phyloP scores from a whole-genome alignment of 2,888 invertebrate genomes.

The Erpobdella octoculata region DNA sequence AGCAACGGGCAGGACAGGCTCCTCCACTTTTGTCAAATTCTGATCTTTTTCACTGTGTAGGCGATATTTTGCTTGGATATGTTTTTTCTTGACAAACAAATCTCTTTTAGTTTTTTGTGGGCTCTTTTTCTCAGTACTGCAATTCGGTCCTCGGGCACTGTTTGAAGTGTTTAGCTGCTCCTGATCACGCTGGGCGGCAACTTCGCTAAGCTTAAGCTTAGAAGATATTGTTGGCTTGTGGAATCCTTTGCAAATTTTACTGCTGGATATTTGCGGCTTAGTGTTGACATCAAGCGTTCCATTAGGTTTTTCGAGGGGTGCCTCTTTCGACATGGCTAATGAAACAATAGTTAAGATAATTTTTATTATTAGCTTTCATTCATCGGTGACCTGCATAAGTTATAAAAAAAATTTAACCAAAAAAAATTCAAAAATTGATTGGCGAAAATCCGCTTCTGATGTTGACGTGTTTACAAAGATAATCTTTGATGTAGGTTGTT shows the following conservation, averaged over 20 bases:
- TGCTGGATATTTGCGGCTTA: too few species aligned
- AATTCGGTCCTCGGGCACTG: background rate
- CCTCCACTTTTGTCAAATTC: background rate
- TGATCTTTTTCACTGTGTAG: background rate
- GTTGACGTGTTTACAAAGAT: too few species aligned
- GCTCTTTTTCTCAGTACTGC: background rate
- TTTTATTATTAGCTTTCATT: too few species aligned
- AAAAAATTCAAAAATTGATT: too few species aligned
- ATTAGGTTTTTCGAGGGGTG: too few species aligned
- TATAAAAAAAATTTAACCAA: too few species aligned
- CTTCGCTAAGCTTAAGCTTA: background rate
- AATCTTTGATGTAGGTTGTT: too few species aligned
- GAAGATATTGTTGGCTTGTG: background rate
- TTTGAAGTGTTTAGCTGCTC: background rate
- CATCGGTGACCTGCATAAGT: too few species aligned
- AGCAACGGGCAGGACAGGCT: background rate
- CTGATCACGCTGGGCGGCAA: background rate
- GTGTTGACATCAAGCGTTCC: too few species aligned
- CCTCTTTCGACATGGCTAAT: too few species aligned
- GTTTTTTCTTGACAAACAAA: background rate
- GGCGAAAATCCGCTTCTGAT: too few species aligned
- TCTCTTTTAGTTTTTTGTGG: background rate
- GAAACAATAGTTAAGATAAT: too few species aligned
- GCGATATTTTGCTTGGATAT: background rate
- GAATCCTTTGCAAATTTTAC: background rate